Base-by-base conservation (phyloP, 2,888 invertebrate species). In the Zygaena filipendulae region DNA sequence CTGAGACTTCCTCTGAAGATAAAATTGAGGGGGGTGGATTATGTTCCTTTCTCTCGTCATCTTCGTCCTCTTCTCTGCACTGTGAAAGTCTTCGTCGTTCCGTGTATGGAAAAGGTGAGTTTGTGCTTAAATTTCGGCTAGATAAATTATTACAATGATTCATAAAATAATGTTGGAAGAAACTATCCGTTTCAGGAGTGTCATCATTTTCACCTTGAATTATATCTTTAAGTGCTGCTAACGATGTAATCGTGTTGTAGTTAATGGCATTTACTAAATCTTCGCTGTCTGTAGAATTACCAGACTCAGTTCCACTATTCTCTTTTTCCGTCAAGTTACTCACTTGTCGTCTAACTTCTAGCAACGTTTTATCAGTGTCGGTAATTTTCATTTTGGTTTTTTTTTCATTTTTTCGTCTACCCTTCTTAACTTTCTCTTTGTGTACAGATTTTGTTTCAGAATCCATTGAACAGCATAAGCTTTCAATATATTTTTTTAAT, bases 11-110 rank as follows among this genome's bases (percentile, higher is more conserved):
- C 11, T 47, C 49, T 10, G 51, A 45, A 23, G 55, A 52, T 25
- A 46, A 34, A 13, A 36, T 37, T 3, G 52, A 46, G 7, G 49
- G 43, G 5, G 51, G 38, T 18, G 48, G 46, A 30, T 60, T 52
- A 19, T 32, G 35, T 16, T 75, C 72, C 45, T 67, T 72, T 27
- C 54, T 70, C 27, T 64, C 83, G 40, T 89, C 90, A 29, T 90
- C 90, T 56, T 92, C 91, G 47, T 92, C 92, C 67, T 92, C 92
- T 57, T 92, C 92, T 35, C 88, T 84, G 57, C 92, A 92, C 62
- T 92, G 91, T 3, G 91, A 92, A 38, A 92, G 62, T 8, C 92
- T 83, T 14, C 90, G 77, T 3, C 86, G 77, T 45, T 84, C 85
- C 30, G 75, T 71, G 45, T 81, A 84, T 2, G 82, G 74, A 40